A percentile compares a stretch with the other conserved stretches of the same genome.
These are phyloP conservation scores for Zaprionus camerounensis DNA, from an alignment of 1,140 invertebrate species.

Conservation along the genomic window DNA sequence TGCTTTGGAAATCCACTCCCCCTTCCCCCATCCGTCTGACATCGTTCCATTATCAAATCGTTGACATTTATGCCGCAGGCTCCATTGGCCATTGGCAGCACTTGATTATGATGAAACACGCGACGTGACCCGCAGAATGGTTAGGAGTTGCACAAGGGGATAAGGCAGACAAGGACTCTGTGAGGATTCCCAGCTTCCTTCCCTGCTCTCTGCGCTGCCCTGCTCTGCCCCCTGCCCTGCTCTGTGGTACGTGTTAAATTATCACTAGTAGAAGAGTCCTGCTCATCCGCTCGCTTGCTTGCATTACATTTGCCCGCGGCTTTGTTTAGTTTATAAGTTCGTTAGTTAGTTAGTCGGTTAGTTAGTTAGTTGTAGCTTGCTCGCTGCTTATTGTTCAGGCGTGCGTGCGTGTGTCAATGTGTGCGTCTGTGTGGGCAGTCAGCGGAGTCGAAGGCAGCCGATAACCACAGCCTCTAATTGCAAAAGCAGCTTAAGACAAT, in stretches of 20 bases:
- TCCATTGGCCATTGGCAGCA: conserved; percentile 54
- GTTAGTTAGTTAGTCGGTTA: conserved; percentile 63
- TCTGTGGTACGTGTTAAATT: conserved; percentile 69
- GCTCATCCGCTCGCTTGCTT: conserved; percentile 15
- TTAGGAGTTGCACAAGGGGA: background rate
- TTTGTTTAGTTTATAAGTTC: conserved; percentile 76
- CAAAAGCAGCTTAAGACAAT: conserved; percentile 77
- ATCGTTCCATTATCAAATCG: conserved; percentile 76
- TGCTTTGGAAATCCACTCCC: background rate
- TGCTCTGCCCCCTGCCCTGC: background rate
- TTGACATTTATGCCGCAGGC: conserved; percentile 80
- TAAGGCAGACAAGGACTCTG: background rate
- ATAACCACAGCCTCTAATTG: conserved; percentile 69
- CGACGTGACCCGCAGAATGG: conserved; percentile 42
- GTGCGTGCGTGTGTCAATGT: background rate
- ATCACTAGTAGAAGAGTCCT: conserved; percentile 41
- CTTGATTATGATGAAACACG: conserved; percentile 76
- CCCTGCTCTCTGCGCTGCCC: background rate
- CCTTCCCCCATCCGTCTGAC: background rate
- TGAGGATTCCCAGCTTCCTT: background rate
- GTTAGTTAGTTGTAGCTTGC: conserved; percentile 50
- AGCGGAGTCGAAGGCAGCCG: conserved; percentile 55
- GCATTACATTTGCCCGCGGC: conserved; percentile 48
- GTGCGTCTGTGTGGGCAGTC: conserved; percentile 32
- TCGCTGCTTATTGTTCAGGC: conserved; percentile 14